phyloP scores from a whole-genome alignment of 2,797 vertebrate species.

The Falco naumanni region DNA sequence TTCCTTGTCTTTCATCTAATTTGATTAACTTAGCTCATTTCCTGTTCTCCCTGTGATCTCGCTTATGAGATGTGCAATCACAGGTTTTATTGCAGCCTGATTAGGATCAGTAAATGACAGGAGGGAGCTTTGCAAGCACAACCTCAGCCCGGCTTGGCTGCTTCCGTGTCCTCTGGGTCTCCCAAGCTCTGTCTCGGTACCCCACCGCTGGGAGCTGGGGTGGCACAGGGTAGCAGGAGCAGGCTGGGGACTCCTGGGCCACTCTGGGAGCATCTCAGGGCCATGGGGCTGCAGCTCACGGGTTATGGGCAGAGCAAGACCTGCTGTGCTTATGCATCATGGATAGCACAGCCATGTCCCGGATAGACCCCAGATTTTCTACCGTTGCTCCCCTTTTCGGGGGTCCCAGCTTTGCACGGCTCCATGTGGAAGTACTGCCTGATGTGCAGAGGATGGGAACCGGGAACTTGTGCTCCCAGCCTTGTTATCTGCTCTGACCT shows the following conservation, averaged over 20 bases:
- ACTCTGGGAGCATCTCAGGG: neutral
- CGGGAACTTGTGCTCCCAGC: neutral
- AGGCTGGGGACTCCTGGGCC: neutral
- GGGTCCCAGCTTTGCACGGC: fast-evolving
- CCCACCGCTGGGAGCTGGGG: fast-evolving
- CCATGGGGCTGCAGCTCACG: neutral
- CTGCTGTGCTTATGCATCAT: neutral
- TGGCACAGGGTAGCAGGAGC: neutral
- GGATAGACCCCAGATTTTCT: neutral
- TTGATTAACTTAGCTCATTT: slow-evolving; percentile 59
- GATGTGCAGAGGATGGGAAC: neutral
- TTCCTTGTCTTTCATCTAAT: slow-evolving; percentile 40
- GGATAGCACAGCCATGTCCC: fast-evolving
- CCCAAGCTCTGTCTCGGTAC: fast-evolving
- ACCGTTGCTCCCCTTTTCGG: neutral
- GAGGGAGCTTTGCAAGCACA: neutral
- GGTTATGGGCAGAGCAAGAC: neutral
- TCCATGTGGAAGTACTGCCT: fast-evolving
- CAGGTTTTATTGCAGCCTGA: slow-evolving; percentile 25
- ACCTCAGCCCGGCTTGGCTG: neutral
- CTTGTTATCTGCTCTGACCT: neutral
- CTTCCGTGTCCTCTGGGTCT: neutral
- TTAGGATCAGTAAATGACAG: slow-evolving; percentile 32
- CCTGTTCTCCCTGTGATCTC: slow-evolving; percentile 47
- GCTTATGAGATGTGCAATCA: slow-evolving; percentile 19